Evolutionary conservation across 2,888 invertebrate species (phyloP), one percentile per base, ranked within the genome.

Genomic region (Pollenia amentaria): DNA sequence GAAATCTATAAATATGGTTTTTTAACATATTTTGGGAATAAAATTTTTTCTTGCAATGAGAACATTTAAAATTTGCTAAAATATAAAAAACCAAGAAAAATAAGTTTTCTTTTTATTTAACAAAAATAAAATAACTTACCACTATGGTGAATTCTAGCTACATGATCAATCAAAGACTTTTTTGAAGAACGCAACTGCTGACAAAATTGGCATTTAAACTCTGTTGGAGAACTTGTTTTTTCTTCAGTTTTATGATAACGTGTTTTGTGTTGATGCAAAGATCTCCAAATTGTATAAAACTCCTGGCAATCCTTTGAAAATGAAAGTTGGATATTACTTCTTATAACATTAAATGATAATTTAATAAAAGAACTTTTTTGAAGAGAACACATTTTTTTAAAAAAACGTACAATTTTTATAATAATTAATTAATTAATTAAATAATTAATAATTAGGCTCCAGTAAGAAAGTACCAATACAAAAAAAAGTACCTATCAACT

Each of bases 161-260:
- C 90, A 85, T 93, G 93, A 11, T 93, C 91, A 0, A 92, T 90
- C 2, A 93, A 88, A 6, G 93, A 91, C 92, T 93, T 92, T 88
- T 92, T 91, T 0, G 93, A 90, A 14, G 76, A 78, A 51, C 90
- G 93, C 9, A 88, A 48, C 65, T 92, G 92, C 3, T 89, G 81
- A n/a, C 93, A 93, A 84, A 93, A 93, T 75, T 92, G 92, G 29
- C 93, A 93, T 9, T 88, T 85, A 51, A 88, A 90, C 38, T 85
- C 72, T 8, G 16, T 12, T 8, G 51, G 18, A 7, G 11, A 44
- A n/a, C 0, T 21, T 1, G 42, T 0, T 11, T 2, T 14, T 11
- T 76, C 57, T 2, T 11, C 14, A 4, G 18, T 46, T 57, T 80
- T 77, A 57, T 87, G 84, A 3, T 76, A 84, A 29, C 89, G 89